Conservation (phyloP, 2,797 vertebrate genomes). For the Amblyraja radiata region DNA sequence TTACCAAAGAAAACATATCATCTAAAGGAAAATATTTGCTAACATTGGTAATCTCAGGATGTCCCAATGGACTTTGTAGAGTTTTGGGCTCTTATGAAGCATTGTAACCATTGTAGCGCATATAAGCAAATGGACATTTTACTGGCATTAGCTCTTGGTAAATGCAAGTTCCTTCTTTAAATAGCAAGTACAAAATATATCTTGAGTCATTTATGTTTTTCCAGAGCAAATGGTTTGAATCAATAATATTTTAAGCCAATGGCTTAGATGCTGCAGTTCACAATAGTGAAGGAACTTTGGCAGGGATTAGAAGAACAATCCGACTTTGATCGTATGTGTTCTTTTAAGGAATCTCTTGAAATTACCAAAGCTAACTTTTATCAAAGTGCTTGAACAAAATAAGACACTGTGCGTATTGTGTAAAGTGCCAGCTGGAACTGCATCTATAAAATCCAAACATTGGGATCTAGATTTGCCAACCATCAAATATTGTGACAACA, state of each 20-base stretch:
- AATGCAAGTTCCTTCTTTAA: not conserved
- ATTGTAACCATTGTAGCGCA: not conserved
- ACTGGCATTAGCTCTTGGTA: not conserved
- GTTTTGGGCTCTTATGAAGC: not conserved
- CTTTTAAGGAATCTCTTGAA: slow-evolving; percentile 51
- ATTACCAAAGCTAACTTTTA: slow-evolving; percentile 43
- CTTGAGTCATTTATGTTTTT: slow-evolving; percentile 51
- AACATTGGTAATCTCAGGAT: not conserved
- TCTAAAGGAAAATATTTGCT: not conserved
- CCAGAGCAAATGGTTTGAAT: slow-evolving; percentile 52
- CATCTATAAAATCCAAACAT: slow-evolving; percentile 44
- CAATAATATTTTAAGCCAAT: slow-evolving; percentile 53
- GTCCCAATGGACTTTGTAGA: not conserved
- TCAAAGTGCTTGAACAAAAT: slow-evolving; percentile 45
- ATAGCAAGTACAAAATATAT: slow-evolving; percentile 12
- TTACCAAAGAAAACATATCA: not conserved
- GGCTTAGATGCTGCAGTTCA: slow-evolving; percentile 47
- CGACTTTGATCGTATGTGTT: slow-evolving; percentile 52
- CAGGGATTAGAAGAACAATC: slow-evolving; percentile 40
- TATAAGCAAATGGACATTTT: not conserved
- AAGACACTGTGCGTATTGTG: slow-evolving; percentile 48
- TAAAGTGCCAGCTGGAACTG: slow-evolving; percentile 45
- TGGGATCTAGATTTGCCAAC: slow-evolving; percentile 39
- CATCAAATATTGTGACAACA: not conserved
- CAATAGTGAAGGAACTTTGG: slow-evolving; percentile 50